Percentiles rank a stretch among this genome's conserved stretches.
Evolutionary conservation across 2,113 vertebrate species (phyloP).

Genomic region (Talpa occidentalis): DNA sequence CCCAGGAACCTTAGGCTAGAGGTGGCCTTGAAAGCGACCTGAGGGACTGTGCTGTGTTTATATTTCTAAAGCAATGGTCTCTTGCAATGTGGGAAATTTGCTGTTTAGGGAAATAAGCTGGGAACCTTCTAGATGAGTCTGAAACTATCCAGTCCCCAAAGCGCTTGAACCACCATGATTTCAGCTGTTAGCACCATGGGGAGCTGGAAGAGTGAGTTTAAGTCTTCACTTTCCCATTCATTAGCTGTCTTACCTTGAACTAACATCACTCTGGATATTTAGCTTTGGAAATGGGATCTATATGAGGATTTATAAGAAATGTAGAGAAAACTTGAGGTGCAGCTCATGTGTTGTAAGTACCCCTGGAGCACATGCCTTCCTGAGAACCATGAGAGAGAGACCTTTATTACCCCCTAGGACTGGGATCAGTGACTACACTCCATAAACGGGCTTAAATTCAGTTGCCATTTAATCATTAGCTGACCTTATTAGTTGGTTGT

Average conservation of each 20-base stretch:
- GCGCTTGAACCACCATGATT: neutral
- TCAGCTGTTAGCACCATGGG: neutral
- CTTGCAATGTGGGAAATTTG: neutral
- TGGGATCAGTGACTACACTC: neutral
- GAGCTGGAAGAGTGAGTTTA: neutral
- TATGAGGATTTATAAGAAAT: neutral
- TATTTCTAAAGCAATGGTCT: neutral
- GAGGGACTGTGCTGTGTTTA: neutral
- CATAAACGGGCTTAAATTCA: neutral
- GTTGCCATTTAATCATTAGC: neutral
- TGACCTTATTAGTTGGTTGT: neutral
- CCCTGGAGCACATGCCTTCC: neutral
- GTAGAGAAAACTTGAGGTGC: neutral
- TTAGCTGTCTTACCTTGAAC: neutral
- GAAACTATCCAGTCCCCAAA: neutral
- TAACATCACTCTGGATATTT: neutral
- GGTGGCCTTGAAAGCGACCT: neutral
- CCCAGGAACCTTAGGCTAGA: neutral
- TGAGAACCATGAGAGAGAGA: neutral
- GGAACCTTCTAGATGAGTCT: neutral
- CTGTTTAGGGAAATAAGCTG: neutral
- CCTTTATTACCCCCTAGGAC: neutral
- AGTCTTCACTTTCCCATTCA: neutral
- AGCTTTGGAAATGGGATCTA: neutral
- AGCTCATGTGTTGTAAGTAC: neutral